These are phyloP conservation scores for Bubo scandiacus DNA, from an alignment of 2,113 vertebrate species.

Conservation along the genomic window DNA sequence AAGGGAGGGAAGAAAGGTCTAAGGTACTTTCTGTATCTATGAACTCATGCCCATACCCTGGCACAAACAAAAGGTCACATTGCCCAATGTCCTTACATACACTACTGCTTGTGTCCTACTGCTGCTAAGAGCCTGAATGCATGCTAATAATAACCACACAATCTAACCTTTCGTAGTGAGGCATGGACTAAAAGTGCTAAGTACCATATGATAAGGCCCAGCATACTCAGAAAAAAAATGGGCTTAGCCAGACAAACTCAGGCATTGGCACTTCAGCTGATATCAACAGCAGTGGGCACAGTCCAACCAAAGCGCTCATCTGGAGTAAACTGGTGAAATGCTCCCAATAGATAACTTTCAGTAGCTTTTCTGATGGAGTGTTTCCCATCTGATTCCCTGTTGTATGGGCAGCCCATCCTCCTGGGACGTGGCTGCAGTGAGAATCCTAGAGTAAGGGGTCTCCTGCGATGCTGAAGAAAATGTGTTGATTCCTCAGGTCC, in stretches of 20 bases:
- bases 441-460: not conserved
- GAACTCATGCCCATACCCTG: slow-evolving; percentile 11
- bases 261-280: accelerated
- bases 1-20: not conserved
- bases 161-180: not conserved
- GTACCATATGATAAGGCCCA: not conserved
- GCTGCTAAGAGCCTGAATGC: not conserved
- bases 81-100: not conserved
- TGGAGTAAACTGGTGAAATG: not conserved
- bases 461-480: not conserved
- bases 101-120: not conserved
- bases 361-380: not conserved
- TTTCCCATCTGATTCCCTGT: not conserved
- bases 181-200: not conserved
- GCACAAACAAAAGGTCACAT: slow-evolving; percentile 58
- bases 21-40: not conserved
- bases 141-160: slow-evolving; percentile 21
- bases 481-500: not conserved
- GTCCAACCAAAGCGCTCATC: not conserved
- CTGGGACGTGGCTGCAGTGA: not conserved
- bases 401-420: not conserved
- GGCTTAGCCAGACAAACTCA: not conserved
- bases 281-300: not conserved
- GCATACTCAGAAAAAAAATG: not conserved
- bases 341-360: not conserved